Evolutionary conservation across 2,888 invertebrate species (phyloP), one percentile per base, ranked within the genome.

Genomic region (Cyclophora albipunctata): DNA sequence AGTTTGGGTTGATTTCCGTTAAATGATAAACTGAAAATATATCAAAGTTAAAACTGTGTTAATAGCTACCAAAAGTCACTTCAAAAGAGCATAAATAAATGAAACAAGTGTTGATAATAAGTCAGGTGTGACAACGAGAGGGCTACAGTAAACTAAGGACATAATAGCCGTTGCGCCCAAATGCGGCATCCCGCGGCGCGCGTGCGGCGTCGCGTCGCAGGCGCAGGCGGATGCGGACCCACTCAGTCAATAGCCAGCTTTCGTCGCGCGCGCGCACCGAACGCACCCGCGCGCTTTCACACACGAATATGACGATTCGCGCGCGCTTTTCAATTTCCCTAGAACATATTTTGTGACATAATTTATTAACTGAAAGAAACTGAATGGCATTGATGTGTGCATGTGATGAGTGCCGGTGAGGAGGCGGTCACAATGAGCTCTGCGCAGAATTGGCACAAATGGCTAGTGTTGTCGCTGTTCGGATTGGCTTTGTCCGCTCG

Each of bases 401-500:
- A 64, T 63, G 73, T 76, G 75, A 69, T 65, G 70, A 69, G 74
- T 73, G 71, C 69, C 62, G 67, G 67, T 71, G 58, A 59, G 67
- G 60, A 67, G 58, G 57, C 67, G 62, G 70, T 66, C 73, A 86
- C 84, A 85, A 86, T 88, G 87, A 81, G 76, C 76, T 73, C 75
- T 78, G 75, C 75, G 73, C 76, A 75, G 85, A 87, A 87, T 86
- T 87, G 87, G 85, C 87, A 81, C 81, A 86, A 87, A 85, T 87
- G 87, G 86, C 81, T 86, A 74, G 81, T 86, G 84, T 79, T 86
- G 84, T 77, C 80, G 81, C 73, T 87, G 78, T 73, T 87, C 78
- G 87, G 87, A 86, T 86, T 88, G 84, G 86, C 86, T 85, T 84
- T 87, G 88, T 86, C 87, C 87, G 87, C 80, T 75, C 81, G 78